A percentile compares a stretch with the other conserved stretches of the same genome.
Evolutionary conservation across 2,113 vertebrate species (phyloP).

Genomic region (Ophiodon elongatus): DNA sequence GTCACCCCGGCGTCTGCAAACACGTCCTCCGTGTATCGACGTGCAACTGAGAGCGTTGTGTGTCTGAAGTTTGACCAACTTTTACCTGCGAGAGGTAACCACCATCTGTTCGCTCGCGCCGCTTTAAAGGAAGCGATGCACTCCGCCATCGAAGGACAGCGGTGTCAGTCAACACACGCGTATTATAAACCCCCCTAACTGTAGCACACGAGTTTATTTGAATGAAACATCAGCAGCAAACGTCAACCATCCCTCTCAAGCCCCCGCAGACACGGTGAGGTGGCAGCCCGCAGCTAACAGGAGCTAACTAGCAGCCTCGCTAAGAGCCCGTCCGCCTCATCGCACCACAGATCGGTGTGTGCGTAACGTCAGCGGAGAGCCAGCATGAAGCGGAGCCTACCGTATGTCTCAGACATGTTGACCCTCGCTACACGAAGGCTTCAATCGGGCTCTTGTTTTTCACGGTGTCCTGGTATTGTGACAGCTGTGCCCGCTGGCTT

Average conservation of each 20-base stretch:
- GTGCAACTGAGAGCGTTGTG: neutral
- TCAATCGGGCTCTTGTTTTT: constrained; percentile 37
- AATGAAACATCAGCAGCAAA: neutral
- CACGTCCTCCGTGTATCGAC: neutral
- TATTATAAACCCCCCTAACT: neutral
- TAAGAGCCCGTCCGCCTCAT: constrained; percentile 32
- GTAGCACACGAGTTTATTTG: rapidly evolving
- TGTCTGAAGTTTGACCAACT: constrained; percentile 59
- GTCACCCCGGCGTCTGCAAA: neutral
- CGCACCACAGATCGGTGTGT: constrained; percentile 4
- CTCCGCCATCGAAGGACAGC: neutral
- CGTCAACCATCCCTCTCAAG: neutral
- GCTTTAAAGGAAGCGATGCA: constrained; percentile 17
- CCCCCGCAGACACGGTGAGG: neutral
- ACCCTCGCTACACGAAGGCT: constrained; percentile 61
- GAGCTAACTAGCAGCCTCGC: constrained; percentile 41
- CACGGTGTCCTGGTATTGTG: constrained; percentile 32
- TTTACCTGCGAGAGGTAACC: constrained; percentile 38
- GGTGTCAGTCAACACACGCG: neutral
- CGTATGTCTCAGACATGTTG: constrained; percentile 89
- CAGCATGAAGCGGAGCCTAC: constrained; percentile 66
- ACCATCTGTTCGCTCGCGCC: constrained; percentile 25
- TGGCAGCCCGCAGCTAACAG: constrained; percentile 23
- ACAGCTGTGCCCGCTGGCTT: constrained; percentile 36
- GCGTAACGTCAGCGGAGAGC: constrained; percentile 38